Percentiles rank a stretch among this genome's conserved stretches.
Conservation (phyloP, 2,113 vertebrate genomes). For the Syngnathus scovelli region DNA sequence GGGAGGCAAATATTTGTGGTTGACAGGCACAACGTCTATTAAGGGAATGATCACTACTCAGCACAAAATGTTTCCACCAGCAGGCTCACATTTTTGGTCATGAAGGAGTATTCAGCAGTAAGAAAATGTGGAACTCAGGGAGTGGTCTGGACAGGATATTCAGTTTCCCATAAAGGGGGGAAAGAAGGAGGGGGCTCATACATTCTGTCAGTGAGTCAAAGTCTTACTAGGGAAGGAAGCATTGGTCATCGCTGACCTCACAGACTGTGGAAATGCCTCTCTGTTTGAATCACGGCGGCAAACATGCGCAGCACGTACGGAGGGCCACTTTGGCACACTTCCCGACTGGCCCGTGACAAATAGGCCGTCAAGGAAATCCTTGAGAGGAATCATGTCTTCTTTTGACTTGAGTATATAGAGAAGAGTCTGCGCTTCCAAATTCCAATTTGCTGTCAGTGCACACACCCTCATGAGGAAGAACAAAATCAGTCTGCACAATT, state of each 20-base stretch:
- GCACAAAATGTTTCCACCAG: not conserved
- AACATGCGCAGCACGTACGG: conserved; percentile 36
- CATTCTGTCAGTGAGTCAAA: conserved; percentile 58
- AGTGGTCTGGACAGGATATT: conserved; percentile 62
- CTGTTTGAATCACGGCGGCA: conserved; percentile 50
- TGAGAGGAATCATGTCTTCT: not conserved
- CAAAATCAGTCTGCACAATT: not conserved
- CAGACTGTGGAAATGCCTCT: conserved; percentile 44
- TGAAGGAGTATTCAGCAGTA: conserved; percentile 29
- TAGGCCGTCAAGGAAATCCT: conserved; percentile 12
- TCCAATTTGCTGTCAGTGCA: not conserved
- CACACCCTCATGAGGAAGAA: not conserved
- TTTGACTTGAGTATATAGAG: not conserved
- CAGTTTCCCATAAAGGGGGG: conserved; percentile 40
- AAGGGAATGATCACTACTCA: not conserved
- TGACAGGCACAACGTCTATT: no score
- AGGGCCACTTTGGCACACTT: conserved; percentile 28
- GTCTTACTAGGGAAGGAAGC: conserved; percentile 21
- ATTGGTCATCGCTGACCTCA: conserved; percentile 46
- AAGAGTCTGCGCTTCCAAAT: not conserved
- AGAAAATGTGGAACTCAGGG: conserved; percentile 32
- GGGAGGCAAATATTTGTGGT: not conserved
- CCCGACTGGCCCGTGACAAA: conserved; percentile 30
- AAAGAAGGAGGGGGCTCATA: not conserved
- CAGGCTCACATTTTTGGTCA: not conserved